Conservation (phyloP, 2,113 vertebrate genomes). For the Bufo gargarizans region DNA sequence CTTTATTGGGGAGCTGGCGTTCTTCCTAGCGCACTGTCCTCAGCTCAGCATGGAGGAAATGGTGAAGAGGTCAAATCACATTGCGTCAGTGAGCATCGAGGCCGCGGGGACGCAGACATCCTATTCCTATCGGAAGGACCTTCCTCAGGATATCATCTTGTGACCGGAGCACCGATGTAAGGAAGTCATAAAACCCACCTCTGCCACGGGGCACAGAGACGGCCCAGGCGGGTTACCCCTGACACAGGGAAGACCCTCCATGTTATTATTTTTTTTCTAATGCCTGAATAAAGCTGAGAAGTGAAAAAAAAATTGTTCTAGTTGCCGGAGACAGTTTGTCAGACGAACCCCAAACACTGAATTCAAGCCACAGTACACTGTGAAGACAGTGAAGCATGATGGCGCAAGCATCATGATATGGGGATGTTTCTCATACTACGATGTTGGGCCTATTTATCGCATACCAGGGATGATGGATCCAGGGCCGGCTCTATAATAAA, state of each 20-base stretch:
- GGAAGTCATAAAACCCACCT: not conserved
- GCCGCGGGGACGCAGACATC: slow-evolving; percentile 87
- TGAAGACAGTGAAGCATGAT: too few relatives aligned
- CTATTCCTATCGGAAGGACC: slow-evolving; percentile 81
- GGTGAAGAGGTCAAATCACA: slow-evolving; percentile 83
- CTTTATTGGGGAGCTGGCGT: slow-evolving; percentile 92
- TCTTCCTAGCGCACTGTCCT: slow-evolving; percentile 88
- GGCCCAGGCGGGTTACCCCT: not conserved
- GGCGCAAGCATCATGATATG: too few relatives aligned
- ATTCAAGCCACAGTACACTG: too few relatives aligned
- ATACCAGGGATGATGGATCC: too few relatives aligned
- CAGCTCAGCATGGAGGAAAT: slow-evolving; percentile 85
- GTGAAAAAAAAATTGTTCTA: too few relatives aligned
- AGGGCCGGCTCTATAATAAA: too few relatives aligned
- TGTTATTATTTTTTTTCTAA: too few relatives aligned
- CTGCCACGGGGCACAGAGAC: not conserved
- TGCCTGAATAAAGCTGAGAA: not conserved
- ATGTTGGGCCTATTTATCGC: too few relatives aligned
- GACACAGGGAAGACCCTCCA: too few relatives aligned
- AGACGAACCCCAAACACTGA: too few relatives aligned
- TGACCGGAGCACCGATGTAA: not conserved
- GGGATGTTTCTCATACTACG: too few relatives aligned
- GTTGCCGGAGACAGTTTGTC: too few relatives aligned
- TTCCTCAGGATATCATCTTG: slow-evolving; percentile 82
- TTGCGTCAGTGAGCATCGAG: slow-evolving; percentile 86